These are phyloP conservation scores for Macrotus californicus DNA, from an alignment of 2,113 vertebrate genomes.

Conservation along the genomic window DNA sequence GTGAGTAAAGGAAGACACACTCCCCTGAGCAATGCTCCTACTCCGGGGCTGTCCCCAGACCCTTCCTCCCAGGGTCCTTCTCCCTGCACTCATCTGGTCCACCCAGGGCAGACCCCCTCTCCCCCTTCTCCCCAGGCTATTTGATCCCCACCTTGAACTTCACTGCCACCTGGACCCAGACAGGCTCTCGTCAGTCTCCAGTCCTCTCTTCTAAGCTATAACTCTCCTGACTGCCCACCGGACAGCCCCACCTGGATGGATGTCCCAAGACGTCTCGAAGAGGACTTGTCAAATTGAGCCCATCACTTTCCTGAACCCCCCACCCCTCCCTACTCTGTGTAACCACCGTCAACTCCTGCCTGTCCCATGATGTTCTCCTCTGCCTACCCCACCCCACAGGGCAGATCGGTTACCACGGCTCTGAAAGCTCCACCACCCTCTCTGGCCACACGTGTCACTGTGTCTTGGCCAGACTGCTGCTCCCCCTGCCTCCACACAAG, in stretches of 20 bases:
- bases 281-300: neutral
- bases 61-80: neutral
- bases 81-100: neutral
- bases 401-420: neutral
- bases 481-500: neutral
- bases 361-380: neutral
- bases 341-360: neutral
- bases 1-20: neutral
- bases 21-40: neutral
- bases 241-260: neutral
- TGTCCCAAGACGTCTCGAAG: neutral
- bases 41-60: neutral
- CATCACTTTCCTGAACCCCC: neutral
- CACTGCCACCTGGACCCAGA: neutral
- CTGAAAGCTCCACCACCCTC: neutral
- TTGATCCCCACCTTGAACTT: neutral
- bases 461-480: neutral
- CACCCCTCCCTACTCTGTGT: neutral
- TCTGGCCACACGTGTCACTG: neutral
- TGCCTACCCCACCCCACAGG: neutral
- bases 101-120: neutral
- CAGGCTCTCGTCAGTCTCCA: neutral
- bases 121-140: neutral
- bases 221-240: neutral
- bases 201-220: neutral